Evolutionary conservation across 2,113 vertebrate species (phyloP).

Genomic region (Shinisaurus crocodilurus): DNA sequence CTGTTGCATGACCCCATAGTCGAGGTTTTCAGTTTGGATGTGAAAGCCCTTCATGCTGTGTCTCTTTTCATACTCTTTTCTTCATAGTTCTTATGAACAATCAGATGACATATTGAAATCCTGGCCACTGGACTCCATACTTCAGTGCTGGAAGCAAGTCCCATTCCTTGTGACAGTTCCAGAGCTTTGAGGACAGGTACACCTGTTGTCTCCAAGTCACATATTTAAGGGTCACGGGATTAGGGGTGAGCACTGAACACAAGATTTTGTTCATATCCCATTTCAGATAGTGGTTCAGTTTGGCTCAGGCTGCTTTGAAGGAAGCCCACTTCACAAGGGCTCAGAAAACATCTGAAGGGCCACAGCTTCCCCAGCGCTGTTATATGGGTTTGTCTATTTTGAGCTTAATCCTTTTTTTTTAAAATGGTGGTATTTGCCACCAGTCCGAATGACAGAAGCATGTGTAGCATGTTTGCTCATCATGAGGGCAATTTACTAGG

Average conservation of each 20-base stretch:
- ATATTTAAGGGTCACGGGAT: constrained; percentile 13
- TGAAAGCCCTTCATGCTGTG: constrained; percentile 57
- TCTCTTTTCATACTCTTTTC: constrained; percentile 32
- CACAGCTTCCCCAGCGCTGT: too few species aligned
- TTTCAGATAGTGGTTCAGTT: not conserved
- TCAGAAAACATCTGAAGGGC: too few species aligned
- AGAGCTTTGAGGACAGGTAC: not conserved
- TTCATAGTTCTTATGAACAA: constrained; percentile 14
- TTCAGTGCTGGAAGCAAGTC: not conserved
- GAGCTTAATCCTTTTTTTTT: not conserved
- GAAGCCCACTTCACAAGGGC: not conserved
- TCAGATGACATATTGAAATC: constrained; percentile 57
- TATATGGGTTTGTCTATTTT: not conserved
- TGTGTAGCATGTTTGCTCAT: not conserved
- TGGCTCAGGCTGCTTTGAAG: not conserved
- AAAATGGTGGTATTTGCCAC: not conserved
- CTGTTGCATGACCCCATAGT: constrained; percentile 58
- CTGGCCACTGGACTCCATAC: constrained; percentile 48
- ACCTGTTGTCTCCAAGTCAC: not conserved
- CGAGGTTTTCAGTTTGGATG: constrained; percentile 61
- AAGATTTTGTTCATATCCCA: not conserved
- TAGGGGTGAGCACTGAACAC: too few species aligned
- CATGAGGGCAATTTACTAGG: not conserved
- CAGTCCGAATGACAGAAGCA: not conserved
- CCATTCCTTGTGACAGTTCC: not conserved